These are phyloP conservation scores for Fissipunctia ypsillon DNA, from an alignment of 2,888 invertebrate genomes.

Conservation along the genomic window DNA sequence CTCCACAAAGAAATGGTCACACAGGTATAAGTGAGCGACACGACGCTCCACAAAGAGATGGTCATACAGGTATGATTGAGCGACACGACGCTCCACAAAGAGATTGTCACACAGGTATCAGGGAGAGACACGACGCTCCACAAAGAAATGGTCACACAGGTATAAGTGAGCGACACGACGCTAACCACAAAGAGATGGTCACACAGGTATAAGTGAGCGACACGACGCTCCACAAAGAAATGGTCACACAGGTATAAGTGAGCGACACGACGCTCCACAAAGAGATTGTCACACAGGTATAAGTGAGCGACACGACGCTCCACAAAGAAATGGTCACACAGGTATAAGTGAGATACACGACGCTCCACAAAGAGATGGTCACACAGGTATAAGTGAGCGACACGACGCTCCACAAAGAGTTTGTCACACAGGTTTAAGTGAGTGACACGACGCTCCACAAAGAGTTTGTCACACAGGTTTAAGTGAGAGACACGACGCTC, in stretches of 20 bases:
- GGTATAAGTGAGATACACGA: neutral
- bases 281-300: neutral
- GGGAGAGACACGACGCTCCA: neutral
- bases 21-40: neutral
- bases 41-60: neutral
- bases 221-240: neutral
- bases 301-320: neutral
- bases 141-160: neutral
- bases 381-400: neutral
- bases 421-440: neutral
- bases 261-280: neutral
- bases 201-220: neutral
- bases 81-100: neutral
- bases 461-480: neutral
- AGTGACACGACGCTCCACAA: neutral
- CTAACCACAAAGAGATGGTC: too few species aligned
- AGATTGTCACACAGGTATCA: neutral
- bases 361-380: neutral
- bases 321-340: neutral
- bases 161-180: neutral
- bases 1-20: neutral
- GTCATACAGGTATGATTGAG: neutral
- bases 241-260: neutral
- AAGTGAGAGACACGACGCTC: neutral
- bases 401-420: neutral